Conservation (phyloP, 2,113 vertebrate genomes). For the Procavia capensis region DNA sequence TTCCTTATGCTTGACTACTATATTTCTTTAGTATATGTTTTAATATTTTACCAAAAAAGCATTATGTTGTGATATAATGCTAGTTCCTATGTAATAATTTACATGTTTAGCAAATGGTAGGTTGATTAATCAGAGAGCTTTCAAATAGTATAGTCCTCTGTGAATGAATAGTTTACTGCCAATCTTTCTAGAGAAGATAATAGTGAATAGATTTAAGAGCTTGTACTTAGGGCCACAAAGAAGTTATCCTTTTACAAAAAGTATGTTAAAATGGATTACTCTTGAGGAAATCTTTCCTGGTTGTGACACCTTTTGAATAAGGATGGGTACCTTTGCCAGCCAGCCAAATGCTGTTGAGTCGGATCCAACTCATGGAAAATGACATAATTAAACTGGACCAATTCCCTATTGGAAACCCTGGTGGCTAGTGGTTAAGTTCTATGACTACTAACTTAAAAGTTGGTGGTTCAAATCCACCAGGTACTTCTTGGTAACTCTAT, state of each 20-base stretch:
- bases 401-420: too few relatives aligned
- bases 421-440: too few relatives aligned
- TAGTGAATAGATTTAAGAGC: background rate
- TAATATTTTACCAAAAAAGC: background rate
- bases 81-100: background rate
- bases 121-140: background rate
- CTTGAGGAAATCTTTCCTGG: background rate
- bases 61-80: background rate
- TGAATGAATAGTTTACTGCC: background rate
- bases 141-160: background rate
- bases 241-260: background rate
- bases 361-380: too few relatives aligned
- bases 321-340: background rate
- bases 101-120: background rate
- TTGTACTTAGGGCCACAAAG: background rate
- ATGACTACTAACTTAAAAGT: too few relatives aligned
- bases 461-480: too few relatives aligned
- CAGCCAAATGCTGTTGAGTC: too few relatives aligned
- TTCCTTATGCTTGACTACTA: background rate
- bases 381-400: background rate
- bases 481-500: too few relatives aligned
- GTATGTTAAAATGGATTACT: conserved; percentile 34
- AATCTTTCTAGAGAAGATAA: background rate
- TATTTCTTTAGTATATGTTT: background rate
- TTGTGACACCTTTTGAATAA: background rate